Evolutionary conservation across 2,888 invertebrate species (phyloP).

Genomic region (Acleris literana): DNA sequence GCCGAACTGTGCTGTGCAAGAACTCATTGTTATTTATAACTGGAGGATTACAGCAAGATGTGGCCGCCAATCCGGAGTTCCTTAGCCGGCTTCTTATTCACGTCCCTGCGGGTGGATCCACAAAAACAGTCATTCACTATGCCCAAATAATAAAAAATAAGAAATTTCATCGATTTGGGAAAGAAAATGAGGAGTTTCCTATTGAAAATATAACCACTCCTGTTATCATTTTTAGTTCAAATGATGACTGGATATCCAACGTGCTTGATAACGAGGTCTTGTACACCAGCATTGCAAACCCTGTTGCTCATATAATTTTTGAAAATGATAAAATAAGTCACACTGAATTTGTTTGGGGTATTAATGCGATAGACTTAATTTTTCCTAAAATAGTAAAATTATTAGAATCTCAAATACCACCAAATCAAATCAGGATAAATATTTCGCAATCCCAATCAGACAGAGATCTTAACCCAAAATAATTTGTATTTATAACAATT

Average conservation of each 20-base stretch:
- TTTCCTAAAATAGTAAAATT: constrained; percentile 9
- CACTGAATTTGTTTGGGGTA: constrained; percentile 16
- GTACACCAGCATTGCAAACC: neutral
- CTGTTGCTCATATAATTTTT: constrained; percentile 7
- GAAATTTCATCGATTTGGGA: constrained; percentile 21
- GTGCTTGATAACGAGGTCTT: constrained; percentile 2
- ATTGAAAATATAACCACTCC: constrained; percentile 8
- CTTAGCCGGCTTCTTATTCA: constrained; percentile 11
- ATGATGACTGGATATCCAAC: constrained; percentile 10
- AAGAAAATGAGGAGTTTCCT: neutral
- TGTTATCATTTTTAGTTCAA: constrained; percentile 21
- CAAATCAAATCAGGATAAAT: neutral
- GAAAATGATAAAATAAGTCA: constrained; percentile 7
- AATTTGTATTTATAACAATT: too few species aligned
- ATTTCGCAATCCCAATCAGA: too few species aligned
- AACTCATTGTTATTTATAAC: constrained; percentile 28
- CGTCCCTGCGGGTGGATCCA: constrained; percentile 30
- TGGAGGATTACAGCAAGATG: constrained; percentile 10
- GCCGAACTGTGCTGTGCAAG: constrained; percentile 1
- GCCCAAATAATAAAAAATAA: constrained; percentile 16
- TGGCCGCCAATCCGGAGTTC: constrained; percentile 1
- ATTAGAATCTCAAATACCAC: neutral
- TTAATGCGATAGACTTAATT: neutral
- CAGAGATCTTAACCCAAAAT: too few species aligned
- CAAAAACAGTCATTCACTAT: constrained; percentile 28